A percentile compares a stretch with the other conserved stretches of the same genome.
Evolutionary conservation across 1,140 invertebrate species (phyloP).

Genomic region (Drosophila parabipectinata): DNA sequence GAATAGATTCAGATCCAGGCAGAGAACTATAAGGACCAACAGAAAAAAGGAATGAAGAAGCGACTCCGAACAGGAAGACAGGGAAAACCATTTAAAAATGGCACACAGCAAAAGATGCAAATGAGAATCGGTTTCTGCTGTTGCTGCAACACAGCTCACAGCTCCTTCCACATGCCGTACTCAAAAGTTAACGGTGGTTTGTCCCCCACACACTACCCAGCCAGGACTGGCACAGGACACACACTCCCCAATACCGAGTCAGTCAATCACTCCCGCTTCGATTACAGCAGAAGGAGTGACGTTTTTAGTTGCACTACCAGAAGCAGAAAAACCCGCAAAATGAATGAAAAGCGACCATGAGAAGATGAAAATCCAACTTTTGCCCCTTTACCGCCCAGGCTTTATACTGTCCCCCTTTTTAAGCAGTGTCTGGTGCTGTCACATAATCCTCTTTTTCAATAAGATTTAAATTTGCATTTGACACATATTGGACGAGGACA

Average conservation of each 20-base stretch:
- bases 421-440: constrained; percentile 68
- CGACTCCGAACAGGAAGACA: constrained; percentile 20
- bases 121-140: constrained; percentile 33
- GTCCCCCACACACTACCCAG: neutral
- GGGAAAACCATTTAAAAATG: constrained; percentile 71
- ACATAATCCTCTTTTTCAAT: constrained; percentile 80
- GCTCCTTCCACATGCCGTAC: constrained; percentile 7
- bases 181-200: constrained; percentile 44
- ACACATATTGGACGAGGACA: constrained; percentile 81
- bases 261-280: constrained; percentile 55
- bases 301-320: constrained; percentile 46
- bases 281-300: constrained; percentile 51
- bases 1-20: constrained; percentile 14
- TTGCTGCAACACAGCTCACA: constrained; percentile 4
- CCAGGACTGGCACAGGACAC: neutral
- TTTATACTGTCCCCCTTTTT: constrained; percentile 19
- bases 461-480: constrained; percentile 83
- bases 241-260: constrained; percentile 10
- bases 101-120: constrained; percentile 49
- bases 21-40: constrained; percentile 21
- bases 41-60: constrained; percentile 11
- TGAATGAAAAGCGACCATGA: constrained; percentile 43
- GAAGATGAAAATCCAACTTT: constrained; percentile 1
- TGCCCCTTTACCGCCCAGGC: neutral
- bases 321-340: constrained; percentile 38